Base-by-base conservation (phyloP, 35 echinoderm and acorn worm species). In the Ophioderma brevispina region DNA sequence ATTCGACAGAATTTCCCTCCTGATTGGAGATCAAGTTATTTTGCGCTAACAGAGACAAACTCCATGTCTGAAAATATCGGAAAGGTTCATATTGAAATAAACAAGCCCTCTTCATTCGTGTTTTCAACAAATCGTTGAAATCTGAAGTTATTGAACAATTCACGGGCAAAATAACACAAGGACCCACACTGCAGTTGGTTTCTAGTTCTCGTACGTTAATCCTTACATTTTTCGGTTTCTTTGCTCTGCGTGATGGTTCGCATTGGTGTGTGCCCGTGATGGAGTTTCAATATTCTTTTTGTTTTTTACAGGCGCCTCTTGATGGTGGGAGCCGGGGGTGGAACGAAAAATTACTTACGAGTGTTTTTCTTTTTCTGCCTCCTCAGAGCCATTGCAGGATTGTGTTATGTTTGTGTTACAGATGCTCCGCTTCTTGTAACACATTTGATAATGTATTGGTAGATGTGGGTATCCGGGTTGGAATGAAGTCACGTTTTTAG, bases 1-100 rank as follows among this genome's bases (percentile, higher is more conserved):
- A 98, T 43, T 98, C 96, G 52, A 98, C 90, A 5, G 96, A 98
- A 63, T 94, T 92, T 18, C 96, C 96, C 13, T 93, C 96, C n/a
- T 93, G 93, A 81, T 98, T 59, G 96, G 96, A 36, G 81, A 0
- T 39, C 85, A 32, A 59, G 80, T 23, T 94, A 87, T 37, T 91
- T 14, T 75, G 46, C 32, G 82, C 96, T 75, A 78, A 64, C 63
- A 76, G 59, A 18, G 96, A 98, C 90, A 98, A 40, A 31, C 80
- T 55, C 96, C 95, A 95, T 14, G 83, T 79, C 19, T n/a, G 25
- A 32, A 89, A 91, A 21, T 49, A 15, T 5, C 75, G 36, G 76
- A 91, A 91, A 8, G 90, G 40, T 36, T 91, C 90, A 55, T 86
- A 91, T 42, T 79, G 35, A 35, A 78, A 59, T 76, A 64, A 2